Percentiles rank a stretch among this genome's conserved stretches.
Conservation (phyloP, 2,797 vertebrate species). For the Sebastes taczanowskii region DNA sequence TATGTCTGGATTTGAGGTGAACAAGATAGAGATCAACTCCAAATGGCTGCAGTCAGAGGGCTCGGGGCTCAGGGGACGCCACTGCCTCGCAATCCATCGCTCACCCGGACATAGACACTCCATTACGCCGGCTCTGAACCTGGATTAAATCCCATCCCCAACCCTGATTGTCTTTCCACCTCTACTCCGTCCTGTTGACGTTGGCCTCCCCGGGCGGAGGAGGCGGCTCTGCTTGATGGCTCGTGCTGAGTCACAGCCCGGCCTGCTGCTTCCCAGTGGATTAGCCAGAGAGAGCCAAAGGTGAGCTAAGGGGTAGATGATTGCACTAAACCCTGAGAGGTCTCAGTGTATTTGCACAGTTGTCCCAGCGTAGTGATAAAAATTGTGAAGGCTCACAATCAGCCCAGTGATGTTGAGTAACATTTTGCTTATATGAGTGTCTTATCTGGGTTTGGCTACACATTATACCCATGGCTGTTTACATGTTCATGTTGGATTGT, state of each 20-base stretch:
- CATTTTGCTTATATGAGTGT: constrained; percentile 56
- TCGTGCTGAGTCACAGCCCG: constrained; percentile 22
- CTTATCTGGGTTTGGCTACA: constrained; percentile 71
- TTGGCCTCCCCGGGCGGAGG: constrained; percentile 40
- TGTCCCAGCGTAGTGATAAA: constrained; percentile 54
- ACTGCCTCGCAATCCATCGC: constrained; percentile 62
- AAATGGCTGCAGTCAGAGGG: constrained; percentile 77
- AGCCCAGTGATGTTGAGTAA: constrained; percentile 60
- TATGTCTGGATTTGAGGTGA: constrained; percentile 70
- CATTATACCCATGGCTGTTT: constrained; percentile 61
- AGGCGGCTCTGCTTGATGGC: constrained; percentile 44
- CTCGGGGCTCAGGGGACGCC: constrained; percentile 56
- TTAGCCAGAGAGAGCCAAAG: constrained; percentile 39
- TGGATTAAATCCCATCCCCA: constrained; percentile 68
- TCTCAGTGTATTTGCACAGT: constrained; percentile 69
- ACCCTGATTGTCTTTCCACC: constrained; percentile 69
- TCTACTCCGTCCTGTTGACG: constrained; percentile 65
- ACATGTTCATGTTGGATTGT: constrained; percentile 57
- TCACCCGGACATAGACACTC: constrained; percentile 70
- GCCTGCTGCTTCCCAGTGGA: constrained; percentile 39
- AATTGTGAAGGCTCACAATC: constrained; percentile 53
- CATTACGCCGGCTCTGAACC: constrained; percentile 72
- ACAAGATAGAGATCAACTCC: constrained; percentile 75
- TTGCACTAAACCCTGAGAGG: constrained; percentile 45
- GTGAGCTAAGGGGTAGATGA: constrained; percentile 39